These are phyloP conservation scores for Hylaeus volcanicus DNA, from an alignment of 1,140 invertebrate species.

Conservation along the genomic window DNA sequence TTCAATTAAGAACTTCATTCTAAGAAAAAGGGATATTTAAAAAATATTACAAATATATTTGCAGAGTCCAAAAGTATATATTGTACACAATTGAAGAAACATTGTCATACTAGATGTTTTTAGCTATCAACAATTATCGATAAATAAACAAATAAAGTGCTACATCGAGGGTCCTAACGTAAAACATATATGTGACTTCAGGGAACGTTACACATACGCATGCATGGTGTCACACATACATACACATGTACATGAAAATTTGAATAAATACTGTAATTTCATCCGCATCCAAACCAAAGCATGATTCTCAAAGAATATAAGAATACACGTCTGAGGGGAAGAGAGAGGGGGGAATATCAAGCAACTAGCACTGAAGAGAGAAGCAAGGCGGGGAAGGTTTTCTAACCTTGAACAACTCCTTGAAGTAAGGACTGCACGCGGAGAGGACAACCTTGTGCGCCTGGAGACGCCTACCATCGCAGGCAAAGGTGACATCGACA, in stretches of 20 bases:
- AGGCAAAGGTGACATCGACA: slow-evolving; percentile 91
- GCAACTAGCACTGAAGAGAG: slow-evolving; percentile 43
- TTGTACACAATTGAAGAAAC: background rate
- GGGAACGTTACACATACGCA: slow-evolving; percentile 19
- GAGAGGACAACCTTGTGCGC: slow-evolving; percentile 91
- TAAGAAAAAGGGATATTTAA: background rate
- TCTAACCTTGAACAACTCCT: slow-evolving; percentile 90
- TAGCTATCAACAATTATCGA: background rate
- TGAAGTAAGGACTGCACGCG: slow-evolving; percentile 90
- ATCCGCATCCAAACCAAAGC: slow-evolving; percentile 5
- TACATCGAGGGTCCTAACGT: background rate
- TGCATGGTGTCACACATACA: background rate
- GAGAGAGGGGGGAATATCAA: slow-evolving; percentile 22
- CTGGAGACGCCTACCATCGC: slow-evolving; percentile 87
- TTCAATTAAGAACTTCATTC: background rate
- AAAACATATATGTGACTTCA: slow-evolving; percentile 9
- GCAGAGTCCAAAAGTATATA: background rate
- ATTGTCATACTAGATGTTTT: too few relatives aligned
- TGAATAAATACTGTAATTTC: slow-evolving; percentile 14
- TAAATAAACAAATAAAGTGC: slow-evolving; percentile 10
- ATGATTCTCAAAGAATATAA: slow-evolving; percentile 36
- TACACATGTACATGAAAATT: background rate
- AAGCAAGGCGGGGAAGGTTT: slow-evolving; percentile 63
- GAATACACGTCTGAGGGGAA: background rate
- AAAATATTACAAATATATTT: background rate